Base-by-base conservation (phyloP, 1,140 invertebrate genomes). In the Halictus rubicundus region DNA sequence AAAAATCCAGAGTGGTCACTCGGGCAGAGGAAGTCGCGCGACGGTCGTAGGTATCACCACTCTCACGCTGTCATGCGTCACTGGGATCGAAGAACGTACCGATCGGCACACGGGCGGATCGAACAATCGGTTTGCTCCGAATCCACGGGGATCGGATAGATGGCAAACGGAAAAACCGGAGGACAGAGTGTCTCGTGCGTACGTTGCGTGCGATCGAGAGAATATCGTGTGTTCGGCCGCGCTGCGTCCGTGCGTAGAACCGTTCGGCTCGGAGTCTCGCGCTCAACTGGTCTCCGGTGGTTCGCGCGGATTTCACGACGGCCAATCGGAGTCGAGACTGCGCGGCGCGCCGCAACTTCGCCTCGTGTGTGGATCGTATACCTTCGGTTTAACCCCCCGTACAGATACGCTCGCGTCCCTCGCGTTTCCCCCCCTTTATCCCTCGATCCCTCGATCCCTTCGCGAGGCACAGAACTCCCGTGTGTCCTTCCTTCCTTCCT, bases 241-340 rank as follows among this genome's bases (percentile, higher is more conserved):
- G 78, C 74, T 80, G 57, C 70, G 69, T 60, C 70, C 65, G 59
- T 66, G 65, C 85, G 82, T 84, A 83, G 81, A 83, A 91, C 91
- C 91, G 89, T 85, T 82, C 91, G 71, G 84, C 84, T 91, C 92
- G 91, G 88, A 86, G 88, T 89, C 90, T 92, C 92, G 91, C 92
- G 91, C 91, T 92, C 91, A 92, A 92, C 92, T 92, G 90, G 89
- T 92, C 89, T 90, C 88, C 81, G 83, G 80, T 88, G 75, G 86
- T 92, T 91, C 87, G 86, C 91, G 89, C 90, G 89, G 89, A 86
- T 87, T 86, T 82, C 76, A 83, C 80, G 77, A 81, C 86, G 82
- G 65, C 89, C 87, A 88, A 91, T 90, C 72, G 84, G 82, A 52
- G 72, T 64, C 83, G 89, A 91, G 90, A 91, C 88, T 90, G 89